Base-by-base conservation (phyloP, 1,140 invertebrate genomes). In the Sarcophaga peregrina region DNA sequence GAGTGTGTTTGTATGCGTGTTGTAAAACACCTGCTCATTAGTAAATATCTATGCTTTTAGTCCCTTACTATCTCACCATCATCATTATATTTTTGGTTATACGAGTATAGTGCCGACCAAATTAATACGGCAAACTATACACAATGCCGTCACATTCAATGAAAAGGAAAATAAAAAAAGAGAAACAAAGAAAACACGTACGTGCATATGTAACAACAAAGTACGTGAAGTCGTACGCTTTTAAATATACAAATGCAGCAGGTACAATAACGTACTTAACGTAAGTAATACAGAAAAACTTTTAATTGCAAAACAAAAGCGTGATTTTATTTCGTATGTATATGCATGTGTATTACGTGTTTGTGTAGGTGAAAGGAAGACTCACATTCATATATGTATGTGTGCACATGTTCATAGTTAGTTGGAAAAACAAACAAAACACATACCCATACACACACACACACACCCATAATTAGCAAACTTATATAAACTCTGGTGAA, bases 401-500 rank as follows among this genome's bases (percentile, higher is more conserved):
- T 9, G n/a, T 58, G 52, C 52, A 76, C 74, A 76, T 15, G 74
- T 76, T 46, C 58, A 47, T 48, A 76, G 15, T 47, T 76, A 76
- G 74, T 8, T n/a, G 74, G 15, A 47, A 76, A 76, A 76, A 76
- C 15, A 46, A 76, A 46, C 10, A 76, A 47, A 76, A 76, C 74
- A 48, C n/a, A n/a, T n/a, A n/a, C n/a, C n/a, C n/a, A n/a, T n/a
- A n/a, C n/a, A n/a, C n/a, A n/a, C n/a, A n/a, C n/a, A n/a, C n/a
- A n/a, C n/a, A n/a, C 46, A 76, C 45, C 47, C 74, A 76, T 76
- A 76, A 76, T 76, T 76, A 76, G 74, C 74, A 76, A 76, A 76
- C 45, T 76, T 76, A 76, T 76, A 76, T 76, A 76, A 76, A 76
- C 74, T 76, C 74, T 47, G 74, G 74, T 76, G 48, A n/a, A n/a